These are phyloP conservation scores for Upupa epops DNA, from an alignment of 2,113 vertebrate genomes.

Conservation along the genomic window DNA sequence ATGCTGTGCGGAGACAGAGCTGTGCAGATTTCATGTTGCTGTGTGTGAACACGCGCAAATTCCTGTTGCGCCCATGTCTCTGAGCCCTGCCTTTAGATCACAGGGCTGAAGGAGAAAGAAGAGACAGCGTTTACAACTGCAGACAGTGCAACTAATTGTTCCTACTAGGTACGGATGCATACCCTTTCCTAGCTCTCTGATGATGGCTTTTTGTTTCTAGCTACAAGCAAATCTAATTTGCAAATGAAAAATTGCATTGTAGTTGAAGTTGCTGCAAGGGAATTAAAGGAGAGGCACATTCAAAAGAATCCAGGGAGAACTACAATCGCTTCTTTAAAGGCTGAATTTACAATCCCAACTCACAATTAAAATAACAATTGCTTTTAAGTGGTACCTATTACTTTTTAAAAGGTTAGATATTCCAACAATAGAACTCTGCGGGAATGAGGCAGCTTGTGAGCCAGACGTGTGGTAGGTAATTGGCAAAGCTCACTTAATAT, in stretches of 20 bases:
- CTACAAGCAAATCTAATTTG: constrained; percentile 75
- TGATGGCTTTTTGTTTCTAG: constrained; percentile 70
- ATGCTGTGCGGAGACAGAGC: not conserved
- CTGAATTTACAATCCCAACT: constrained; percentile 64
- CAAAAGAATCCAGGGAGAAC: constrained; percentile 43
- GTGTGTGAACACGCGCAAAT: not conserved
- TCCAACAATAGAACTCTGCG: constrained; percentile 44
- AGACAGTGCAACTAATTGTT: constrained; percentile 66
- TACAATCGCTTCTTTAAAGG: constrained; percentile 52
- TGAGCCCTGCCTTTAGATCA: not conserved
- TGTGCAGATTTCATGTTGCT: not conserved
- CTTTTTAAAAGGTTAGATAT: constrained; percentile 66
- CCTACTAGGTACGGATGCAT: constrained; percentile 61
- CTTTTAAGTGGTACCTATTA: constrained; percentile 67
- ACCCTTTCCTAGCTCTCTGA: constrained; percentile 61
- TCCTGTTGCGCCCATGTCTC: not conserved
- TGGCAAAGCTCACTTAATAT: constrained; percentile 69
- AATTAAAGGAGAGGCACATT: constrained; percentile 54
- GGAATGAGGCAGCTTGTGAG: constrained; percentile 48
- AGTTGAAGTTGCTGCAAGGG: constrained; percentile 63
- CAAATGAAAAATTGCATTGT: constrained; percentile 75
- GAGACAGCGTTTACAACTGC: constrained; percentile 31
- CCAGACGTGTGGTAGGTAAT: constrained; percentile 60
- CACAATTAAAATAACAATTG: constrained; percentile 72
- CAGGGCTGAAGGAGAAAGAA: not conserved